These are phyloP conservation scores for Uria lomvia DNA, from an alignment of 2,113 vertebrate species.

Conservation along the genomic window DNA sequence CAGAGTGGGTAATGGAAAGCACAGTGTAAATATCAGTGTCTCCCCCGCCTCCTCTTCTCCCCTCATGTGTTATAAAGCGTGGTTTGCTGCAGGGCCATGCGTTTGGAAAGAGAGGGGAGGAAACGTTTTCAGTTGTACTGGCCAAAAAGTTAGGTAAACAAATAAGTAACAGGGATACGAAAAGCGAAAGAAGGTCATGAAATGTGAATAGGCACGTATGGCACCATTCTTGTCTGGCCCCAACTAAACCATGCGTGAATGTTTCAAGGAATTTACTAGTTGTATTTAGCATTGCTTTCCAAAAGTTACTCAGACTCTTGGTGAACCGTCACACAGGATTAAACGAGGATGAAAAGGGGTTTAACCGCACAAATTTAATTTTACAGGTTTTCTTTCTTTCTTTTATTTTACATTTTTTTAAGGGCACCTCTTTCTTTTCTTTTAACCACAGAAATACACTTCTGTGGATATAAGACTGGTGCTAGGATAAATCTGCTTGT, in stretches of 20 bases:
- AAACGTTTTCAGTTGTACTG: neutral
- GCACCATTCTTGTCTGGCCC: neutral
- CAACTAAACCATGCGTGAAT: neutral
- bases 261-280: constrained; percentile 38
- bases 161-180: neutral
- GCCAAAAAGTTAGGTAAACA: constrained; percentile 25
- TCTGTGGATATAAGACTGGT: neutral
- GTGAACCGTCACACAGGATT: neutral
- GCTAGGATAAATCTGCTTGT: neutral
- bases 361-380: constrained; percentile 30
- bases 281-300: constrained; percentile 39
- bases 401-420: neutral
- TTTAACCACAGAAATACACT: neutral
- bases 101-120: neutral
- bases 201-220: constrained; percentile 35
- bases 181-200: neutral
- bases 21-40: constrained; percentile 82
- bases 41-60: neutral
- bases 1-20: constrained; percentile 99
- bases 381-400: neutral
- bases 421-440: neutral
- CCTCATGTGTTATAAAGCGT: neutral
- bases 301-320: constrained; percentile 14
- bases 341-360: neutral
- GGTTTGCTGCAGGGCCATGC: constrained; percentile 20